phyloP scores from a whole-genome alignment of 2,888 invertebrate species.

The Euplexia lucipara region DNA sequence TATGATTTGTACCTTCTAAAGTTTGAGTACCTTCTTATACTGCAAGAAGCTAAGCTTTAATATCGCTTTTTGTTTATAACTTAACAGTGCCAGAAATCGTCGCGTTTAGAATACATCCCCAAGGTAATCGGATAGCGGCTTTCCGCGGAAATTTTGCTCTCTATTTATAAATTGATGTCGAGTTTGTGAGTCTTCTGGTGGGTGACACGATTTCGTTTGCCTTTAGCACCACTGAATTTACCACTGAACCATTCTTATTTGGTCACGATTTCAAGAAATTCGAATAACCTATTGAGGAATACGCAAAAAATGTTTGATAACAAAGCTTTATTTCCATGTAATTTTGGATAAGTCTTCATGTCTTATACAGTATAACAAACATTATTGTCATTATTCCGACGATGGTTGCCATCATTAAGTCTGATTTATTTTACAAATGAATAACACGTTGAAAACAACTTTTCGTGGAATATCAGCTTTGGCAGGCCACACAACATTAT shows the following conservation, averaged over 20 bases:
- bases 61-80: slow-evolving; percentile 61
- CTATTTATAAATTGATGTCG: slow-evolving; percentile 84
- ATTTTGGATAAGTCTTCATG: neutral
- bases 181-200: slow-evolving; percentile 75
- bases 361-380: neutral
- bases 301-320: neutral
- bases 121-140: slow-evolving; percentile 86
- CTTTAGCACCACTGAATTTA: slow-evolving; percentile 14
- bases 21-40: too few relatives aligned
- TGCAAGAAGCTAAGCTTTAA: too few relatives aligned
- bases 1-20: too few relatives aligned
- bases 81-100: slow-evolving; percentile 66
- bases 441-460: neutral
- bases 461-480: slow-evolving; percentile 6
- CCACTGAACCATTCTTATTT: neutral
- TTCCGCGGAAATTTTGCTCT: slow-evolving; percentile 83
- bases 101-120: slow-evolving; percentile 81
- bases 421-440: neutral
- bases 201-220: slow-evolving; percentile 74
- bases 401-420: neutral
- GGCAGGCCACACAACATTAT: slow-evolving; percentile 25
- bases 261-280: neutral
- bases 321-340: neutral
- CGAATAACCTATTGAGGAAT: neutral
- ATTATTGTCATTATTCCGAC: neutral